phyloP scores from a whole-genome alignment of 2,888 invertebrate genomes.

The Drosophila koepferae region DNA sequence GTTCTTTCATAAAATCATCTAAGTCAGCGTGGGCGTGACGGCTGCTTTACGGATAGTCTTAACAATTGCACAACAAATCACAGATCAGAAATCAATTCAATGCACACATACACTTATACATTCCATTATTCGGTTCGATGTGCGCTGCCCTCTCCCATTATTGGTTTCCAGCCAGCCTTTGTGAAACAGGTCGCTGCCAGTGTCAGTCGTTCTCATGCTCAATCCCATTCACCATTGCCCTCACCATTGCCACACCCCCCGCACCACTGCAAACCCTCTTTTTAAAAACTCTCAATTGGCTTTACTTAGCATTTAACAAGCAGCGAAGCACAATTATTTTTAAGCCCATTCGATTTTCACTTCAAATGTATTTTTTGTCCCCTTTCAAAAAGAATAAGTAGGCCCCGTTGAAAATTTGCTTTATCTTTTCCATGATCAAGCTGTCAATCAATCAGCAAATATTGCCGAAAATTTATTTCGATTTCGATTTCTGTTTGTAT shows the following conservation, averaged over 20 bases:
- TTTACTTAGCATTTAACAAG: slow-evolving; percentile 1
- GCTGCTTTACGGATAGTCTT: slow-evolving; percentile 25
- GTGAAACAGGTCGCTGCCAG: slow-evolving; percentile 11
- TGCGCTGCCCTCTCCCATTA: slow-evolving; percentile 1
- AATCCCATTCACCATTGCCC: slow-evolving; percentile 5
- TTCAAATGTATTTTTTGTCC: not conserved
- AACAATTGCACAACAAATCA: slow-evolving; percentile 25
- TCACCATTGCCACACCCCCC: not conserved
- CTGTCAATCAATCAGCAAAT: not conserved
- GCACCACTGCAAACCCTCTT: too few relatives aligned
- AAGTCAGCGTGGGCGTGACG: slow-evolving; percentile 14
- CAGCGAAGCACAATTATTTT: slow-evolving; percentile 9
- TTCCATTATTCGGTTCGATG: slow-evolving; percentile 23
- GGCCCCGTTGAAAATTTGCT: slow-evolving; percentile 1
- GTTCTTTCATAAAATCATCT: slow-evolving; percentile 68
- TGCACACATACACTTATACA: not conserved
- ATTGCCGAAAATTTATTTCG: not conserved
- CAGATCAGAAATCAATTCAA: slow-evolving; percentile 8
- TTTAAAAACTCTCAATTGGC: slow-evolving; percentile 7
- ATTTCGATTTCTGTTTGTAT: not conserved
- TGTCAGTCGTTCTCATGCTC: not conserved
- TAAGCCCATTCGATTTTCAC: slow-evolving; percentile 5
- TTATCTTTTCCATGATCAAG: slow-evolving; percentile 1
- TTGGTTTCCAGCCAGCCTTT: not conserved
- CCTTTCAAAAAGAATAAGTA: not conserved